Evolutionary conservation across 2,113 vertebrate genomes (phyloP), one percentile per base, ranked within the genome.

Genomic region (Rhinolophus sinicus): DNA sequence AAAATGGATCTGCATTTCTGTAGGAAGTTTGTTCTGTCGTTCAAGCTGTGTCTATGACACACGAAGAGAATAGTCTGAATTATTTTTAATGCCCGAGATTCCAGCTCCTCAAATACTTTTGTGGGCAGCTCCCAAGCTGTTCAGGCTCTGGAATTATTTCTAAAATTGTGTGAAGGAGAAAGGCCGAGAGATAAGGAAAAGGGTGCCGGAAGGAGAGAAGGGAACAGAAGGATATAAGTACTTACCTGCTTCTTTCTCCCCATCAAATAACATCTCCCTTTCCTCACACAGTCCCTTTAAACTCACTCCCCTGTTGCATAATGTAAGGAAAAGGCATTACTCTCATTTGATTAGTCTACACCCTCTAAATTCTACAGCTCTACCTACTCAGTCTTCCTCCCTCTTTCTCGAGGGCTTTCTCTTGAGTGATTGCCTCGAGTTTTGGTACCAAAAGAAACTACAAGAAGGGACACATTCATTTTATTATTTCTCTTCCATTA

Each of bases 41-140:
- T 97, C 95, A 85, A 97, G 96, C 97, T 96, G 91, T 94, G 96
- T 97, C 97, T 97, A 2, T 88, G 94, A 97, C 95, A 97, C 96
- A 98, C 75, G 80, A 98, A 93, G 82, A 97, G 83, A 96, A 90
- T 83, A 97, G 97, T 97, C 98, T 97, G 97, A 98, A 98, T 98
- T 98, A 97, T 98, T 98, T 97, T 97, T 97, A 96, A 97, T 98
- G 69, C 93, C 90, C 70, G 9, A 93, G 92, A 98, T 98, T 97
- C 98, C 96, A 96, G 96, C 95, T 98, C 95, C 95, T 97, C 80
- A 94, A 97, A 98, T 82, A 94, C 78, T 94, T 98, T 95, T 93
- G 88, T 77, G 93, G 95, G 78, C 44, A 93, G 93, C 78, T 95
- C 60, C 73, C 78, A 90, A 96, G 80, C 92, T 97, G 82, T 89